Percentiles rank a stretch among this genome's conserved stretches.
Evolutionary conservation across 2,797 vertebrate species (phyloP).

Genomic region (Sardinella longiceps): DNA sequence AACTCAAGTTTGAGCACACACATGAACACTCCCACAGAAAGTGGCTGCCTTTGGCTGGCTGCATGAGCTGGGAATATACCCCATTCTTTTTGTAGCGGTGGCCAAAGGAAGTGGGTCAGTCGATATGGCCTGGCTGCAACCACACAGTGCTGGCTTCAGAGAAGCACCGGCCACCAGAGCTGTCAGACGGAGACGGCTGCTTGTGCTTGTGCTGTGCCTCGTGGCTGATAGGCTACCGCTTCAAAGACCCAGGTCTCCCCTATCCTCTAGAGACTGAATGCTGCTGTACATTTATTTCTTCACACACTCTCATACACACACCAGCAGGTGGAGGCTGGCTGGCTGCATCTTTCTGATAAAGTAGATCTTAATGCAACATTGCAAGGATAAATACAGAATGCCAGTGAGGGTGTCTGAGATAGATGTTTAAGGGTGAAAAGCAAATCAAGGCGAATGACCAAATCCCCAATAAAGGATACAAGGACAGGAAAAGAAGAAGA

Average conservation of each 20-base stretch:
- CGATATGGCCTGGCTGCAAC: slow-evolving; percentile 15
- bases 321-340: background rate
- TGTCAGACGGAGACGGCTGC: slow-evolving; percentile 30
- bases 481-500: background rate
- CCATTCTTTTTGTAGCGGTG: slow-evolving; percentile 26
- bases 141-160: slow-evolving; percentile 3
- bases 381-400: background rate
- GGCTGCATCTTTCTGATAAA: background rate
- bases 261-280: too few relatives aligned
- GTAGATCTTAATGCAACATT: background rate
- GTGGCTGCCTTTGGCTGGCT: background rate
- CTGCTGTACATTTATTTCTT: background rate
- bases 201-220: slow-evolving; percentile 41
- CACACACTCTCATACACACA: background rate
- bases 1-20: background rate
- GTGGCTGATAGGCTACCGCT: slow-evolving; percentile 39
- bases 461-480: background rate
- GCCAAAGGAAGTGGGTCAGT: slow-evolving; percentile 31
- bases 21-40: background rate
- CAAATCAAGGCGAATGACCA: background rate
- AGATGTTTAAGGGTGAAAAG: background rate
- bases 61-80: slow-evolving; percentile 33
- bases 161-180: slow-evolving; percentile 10
- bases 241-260: slow-evolving; percentile 32
- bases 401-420: background rate